Base-by-base conservation (phyloP, 2,888 invertebrate genomes). In the Hyppa rectilinea region DNA sequence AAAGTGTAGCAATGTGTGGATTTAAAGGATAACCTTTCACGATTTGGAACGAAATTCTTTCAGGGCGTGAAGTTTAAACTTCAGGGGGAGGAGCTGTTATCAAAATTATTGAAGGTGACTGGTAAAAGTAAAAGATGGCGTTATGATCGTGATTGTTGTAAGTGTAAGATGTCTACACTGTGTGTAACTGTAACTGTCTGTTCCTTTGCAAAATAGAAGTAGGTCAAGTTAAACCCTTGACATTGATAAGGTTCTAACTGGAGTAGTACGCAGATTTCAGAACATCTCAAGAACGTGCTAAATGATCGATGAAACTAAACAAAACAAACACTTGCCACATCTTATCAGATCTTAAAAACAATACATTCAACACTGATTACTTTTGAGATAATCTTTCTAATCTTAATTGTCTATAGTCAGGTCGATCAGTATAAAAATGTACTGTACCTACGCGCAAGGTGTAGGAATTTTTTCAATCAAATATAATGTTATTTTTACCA, bases 391-490 rank as follows among this genome's bases (percentile, higher is more conserved):
- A 77, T 80, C 72, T 65, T 4, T 3, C 23, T 55, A 72, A 79
- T 77, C 81, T 62, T 64, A 31, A 74, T 77, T 69, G 40, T 66
- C 53, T 60, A 38, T 20, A 47, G 40, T 59, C 23, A 52, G 47
- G 38, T 47, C 64, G 71, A 75, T 85, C 78, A 83, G 56, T 50
- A 47, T 80, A 68, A 81, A 71, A 62, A 75, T 75, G 69, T 71
- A 83, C 79, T 78, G 80, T 80, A n/a, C n/a, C n/a, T n/a, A 26
- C 60, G 20, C 1, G 14, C 71, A 84, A 87, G 85, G 85, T 53
- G 31, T 65, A 76, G 86, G 85, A n/a, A n/a, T n/a, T n/a, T n/a
- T n/a, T n/a, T n/a, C n/a, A n/a, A n/a, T n/a, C n/a, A n/a, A n/a
- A n/a, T n/a, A n/a, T n/a, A n/a, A n/a, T n/a, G n/a, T n/a, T n/a